Percentiles rank a stretch among this genome's conserved stretches.
phyloP scores from a whole-genome alignment of 1,140 invertebrate genomes.

The Caenorhabditis inopinata region DNA sequence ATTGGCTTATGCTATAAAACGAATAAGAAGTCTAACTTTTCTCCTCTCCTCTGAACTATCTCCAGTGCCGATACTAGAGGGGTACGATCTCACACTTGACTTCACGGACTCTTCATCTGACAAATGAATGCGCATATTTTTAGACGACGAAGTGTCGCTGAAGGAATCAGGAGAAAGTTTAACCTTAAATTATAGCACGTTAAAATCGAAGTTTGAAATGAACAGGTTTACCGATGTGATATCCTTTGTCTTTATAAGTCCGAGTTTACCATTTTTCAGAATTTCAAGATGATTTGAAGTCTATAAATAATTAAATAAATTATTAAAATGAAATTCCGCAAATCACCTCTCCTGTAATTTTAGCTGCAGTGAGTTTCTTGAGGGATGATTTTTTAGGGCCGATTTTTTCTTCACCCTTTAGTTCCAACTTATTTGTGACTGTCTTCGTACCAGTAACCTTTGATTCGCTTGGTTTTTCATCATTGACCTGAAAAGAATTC shows the following conservation, averaged over 20 bases:
- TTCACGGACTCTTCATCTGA: neutral
- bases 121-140: neutral
- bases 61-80: slow-evolving; percentile 9
- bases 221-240: neutral
- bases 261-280: neutral
- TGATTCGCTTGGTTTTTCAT: neutral
- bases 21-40: slow-evolving; percentile 35
- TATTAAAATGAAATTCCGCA: neutral
- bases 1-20: no score
- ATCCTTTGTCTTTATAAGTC: neutral
- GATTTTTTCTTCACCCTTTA: slow-evolving; percentile 25
- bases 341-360: slow-evolving; percentile 31
- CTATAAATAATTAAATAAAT: neutral
- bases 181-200: neutral
- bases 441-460: slow-evolving; percentile 18
- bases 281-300: neutral
- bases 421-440: slow-evolving; percentile 13
- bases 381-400: slow-evolving; percentile 9
- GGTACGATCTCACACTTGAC: slow-evolving; percentile 10
- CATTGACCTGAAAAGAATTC: neutral
- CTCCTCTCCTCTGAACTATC: slow-evolving; percentile 37
- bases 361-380: slow-evolving; percentile 3
- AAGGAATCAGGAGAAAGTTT: slow-evolving; percentile 13
- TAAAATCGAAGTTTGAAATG: neutral
- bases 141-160: neutral